Evolutionary conservation across 2,113 vertebrate species (phyloP).

Genomic region (Chaetura pelagica): DNA sequence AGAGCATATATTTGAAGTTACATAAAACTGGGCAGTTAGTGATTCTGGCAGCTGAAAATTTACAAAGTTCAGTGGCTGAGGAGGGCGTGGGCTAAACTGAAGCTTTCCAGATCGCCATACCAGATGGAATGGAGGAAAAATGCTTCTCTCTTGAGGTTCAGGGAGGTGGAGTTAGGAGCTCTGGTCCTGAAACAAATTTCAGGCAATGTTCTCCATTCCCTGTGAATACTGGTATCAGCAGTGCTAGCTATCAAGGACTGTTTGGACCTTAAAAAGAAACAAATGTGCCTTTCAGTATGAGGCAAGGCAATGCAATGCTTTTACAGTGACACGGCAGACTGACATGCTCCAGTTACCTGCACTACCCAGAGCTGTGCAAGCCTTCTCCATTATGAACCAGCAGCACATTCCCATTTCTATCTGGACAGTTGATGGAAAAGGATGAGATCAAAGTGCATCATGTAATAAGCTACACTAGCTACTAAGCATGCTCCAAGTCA

Average conservation of each 20-base stretch:
- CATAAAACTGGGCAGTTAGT: conserved; percentile 57
- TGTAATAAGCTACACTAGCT: background rate
- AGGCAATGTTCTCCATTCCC: conserved; percentile 44
- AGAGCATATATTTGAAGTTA: conserved; percentile 62
- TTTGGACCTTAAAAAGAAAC: background rate
- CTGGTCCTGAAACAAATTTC: conserved; percentile 59
- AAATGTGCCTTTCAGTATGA: background rate
- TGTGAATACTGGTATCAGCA: background rate
- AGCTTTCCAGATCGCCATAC: conserved; percentile 63
- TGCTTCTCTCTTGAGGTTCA: conserved; percentile 10
- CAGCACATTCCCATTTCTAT: background rate
- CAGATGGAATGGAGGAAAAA: conserved; percentile 61
- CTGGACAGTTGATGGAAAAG: background rate
- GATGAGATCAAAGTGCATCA: background rate
- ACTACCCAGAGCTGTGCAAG: background rate
- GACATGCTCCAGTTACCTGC: background rate
- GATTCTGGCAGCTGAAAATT: conserved; percentile 68
- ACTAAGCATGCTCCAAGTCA: background rate
- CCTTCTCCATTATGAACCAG: background rate
- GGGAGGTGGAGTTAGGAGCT: conserved; percentile 25
- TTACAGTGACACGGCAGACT: background rate
- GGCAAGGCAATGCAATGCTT: background rate
- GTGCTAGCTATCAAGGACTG: background rate
- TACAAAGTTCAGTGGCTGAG: conserved; percentile 59
- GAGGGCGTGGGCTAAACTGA: conserved; percentile 35